Evolutionary conservation across 2,888 invertebrate genomes (phyloP), one percentile per base, ranked within the genome.

Genomic region (Thumatha senex): DNA sequence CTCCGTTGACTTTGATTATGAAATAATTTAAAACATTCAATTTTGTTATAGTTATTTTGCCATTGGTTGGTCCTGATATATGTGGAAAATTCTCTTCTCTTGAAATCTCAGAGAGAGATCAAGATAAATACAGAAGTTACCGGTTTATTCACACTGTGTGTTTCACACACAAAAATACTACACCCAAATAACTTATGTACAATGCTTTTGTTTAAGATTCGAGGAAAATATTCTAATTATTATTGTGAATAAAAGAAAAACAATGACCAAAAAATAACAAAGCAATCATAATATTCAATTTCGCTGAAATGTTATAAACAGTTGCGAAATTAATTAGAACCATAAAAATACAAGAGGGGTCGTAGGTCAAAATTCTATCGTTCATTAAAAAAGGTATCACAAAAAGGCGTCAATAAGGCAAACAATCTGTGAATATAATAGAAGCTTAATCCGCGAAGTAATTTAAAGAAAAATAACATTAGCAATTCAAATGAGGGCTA

Each of bases 391-490:
- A 56, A 46, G 61, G 54, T 67, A 58, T 74, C 68, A 58, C 71
- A 73, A 78, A 74, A 68, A 67, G n/a, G 73, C 70, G 61, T 64
- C 80, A 77, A 84, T 84, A 76, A 76, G 70, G 76, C 79, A 77
- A 82, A 82, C 83, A 84, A 77, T 82, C 82, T 82, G 76, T 78
- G 81, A 82, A 83, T 85, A 85, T 86, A 83, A 88, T 84, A 80
- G 83, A 76, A 75, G 69, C 73, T 82, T 87, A 86, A 86, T 87
- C 82, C 78, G 65, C 77, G 70, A 82, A 84, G 89, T 88, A 86
- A 89, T 89, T 88, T 88, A 84, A 86, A 89, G 86, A 89, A 89
- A 89, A 89, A 89, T 89, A 89, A 87, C 87, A 89, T 89, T 89
- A 88, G 89, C 88, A 89, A 89, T 86, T 89, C 88, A 89, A 80